Base-by-base conservation (phyloP, 2,888 invertebrate species). In the Crocallis elinguaria region DNA sequence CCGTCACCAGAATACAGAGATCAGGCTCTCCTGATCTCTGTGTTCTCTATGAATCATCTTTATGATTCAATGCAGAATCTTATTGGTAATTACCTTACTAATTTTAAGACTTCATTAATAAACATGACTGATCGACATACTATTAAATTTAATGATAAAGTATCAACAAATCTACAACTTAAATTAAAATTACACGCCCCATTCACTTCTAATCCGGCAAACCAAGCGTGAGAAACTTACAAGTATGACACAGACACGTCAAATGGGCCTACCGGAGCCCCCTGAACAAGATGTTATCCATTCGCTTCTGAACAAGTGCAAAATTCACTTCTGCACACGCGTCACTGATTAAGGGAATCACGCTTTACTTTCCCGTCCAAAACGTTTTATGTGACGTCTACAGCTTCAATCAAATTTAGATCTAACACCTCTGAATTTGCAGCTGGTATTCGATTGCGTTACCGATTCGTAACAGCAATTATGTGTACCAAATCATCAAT, bases 321-420 rank as follows among this genome's bases (percentile, higher is more conserved):
- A 79, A 87, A 88, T 85, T 87, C 83, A 77, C 79, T 85, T 76
- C 76, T 78, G 76, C 76, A 80, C 76, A 82, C 84, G 84, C 53
- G 42, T 46, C 48, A 48, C 53, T 54, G 88, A 88, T 89, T 88
- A 89, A 87, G 85, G 74, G 88, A 90, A 89, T 91, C 88, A 89
- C 87, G 85, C 81, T 80, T 82, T 19, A 25, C 4, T 35, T n/a
- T 30, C 33, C 42, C 60, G 55, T 61, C 41, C 32, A 50, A 65
- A 82, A 81, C 11, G 57, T 12, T 67, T 5, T 60, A 64, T 27
- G n/a, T 66, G 35, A 37, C 23, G 27, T 9, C n/a, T 0, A 0
- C 5, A 3, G 1, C 3, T 9, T 1, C 45, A 69, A 17, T 5
- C 6, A 0, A 67, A 62, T 64, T 25, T 56, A 12, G 8, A 56